These are phyloP conservation scores for Pseudois nayaur DNA, from an alignment of 2,113 vertebrate genomes.

Conservation along the genomic window DNA sequence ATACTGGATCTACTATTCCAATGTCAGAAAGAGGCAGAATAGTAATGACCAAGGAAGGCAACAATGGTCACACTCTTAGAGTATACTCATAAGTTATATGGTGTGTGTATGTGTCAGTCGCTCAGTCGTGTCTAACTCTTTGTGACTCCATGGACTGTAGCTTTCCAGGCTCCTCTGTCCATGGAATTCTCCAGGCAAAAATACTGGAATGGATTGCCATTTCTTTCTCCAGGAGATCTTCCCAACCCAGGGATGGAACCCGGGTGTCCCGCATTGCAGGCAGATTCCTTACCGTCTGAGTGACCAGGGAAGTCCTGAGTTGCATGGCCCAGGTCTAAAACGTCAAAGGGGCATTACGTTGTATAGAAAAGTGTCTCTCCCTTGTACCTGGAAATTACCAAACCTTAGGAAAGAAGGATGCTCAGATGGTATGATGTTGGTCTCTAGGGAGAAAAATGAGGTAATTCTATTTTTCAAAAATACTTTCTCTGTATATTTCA, in stretches of 20 bases:
- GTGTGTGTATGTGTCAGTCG: background rate
- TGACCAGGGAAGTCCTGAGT: background rate
- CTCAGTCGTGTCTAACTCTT: background rate
- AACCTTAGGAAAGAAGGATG: slow-evolving; percentile 46
- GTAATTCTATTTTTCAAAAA: background rate
- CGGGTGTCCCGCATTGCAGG: fast-evolving
- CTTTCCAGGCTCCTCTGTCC: background rate
- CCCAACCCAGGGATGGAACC: background rate
- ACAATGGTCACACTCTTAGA: background rate
- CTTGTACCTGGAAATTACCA: slow-evolving; percentile 60
- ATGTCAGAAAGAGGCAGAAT: background rate
- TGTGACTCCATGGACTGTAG: background rate
- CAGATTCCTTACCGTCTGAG: background rate
- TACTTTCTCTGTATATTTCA: slow-evolving; percentile 50
- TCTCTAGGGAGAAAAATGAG: slow-evolving; percentile 27
- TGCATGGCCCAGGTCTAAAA: background rate
- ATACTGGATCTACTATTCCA: background rate
- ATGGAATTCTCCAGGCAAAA: background rate
- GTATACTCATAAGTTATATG: background rate
- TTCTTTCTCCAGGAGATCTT: background rate
- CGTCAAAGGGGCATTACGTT: slow-evolving; percentile 13
- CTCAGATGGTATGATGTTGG: slow-evolving; percentile 35
- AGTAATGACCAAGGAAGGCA: background rate
- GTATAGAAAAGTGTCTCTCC: slow-evolving; percentile 8
- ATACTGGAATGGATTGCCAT: background rate